phyloP scores from a whole-genome alignment of 2,797 vertebrate species.

The Syndactyla subalaris region DNA sequence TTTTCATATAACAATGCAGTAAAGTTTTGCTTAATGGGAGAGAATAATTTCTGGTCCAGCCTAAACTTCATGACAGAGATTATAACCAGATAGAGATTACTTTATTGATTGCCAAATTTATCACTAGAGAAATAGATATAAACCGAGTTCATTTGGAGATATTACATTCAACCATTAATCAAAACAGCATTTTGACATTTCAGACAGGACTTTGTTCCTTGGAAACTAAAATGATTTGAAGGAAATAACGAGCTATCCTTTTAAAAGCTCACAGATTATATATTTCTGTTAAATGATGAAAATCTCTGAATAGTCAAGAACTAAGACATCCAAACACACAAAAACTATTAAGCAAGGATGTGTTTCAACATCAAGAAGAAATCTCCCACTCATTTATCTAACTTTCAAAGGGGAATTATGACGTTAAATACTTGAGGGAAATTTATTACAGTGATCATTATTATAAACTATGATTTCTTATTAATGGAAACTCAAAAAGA shows the following conservation, averaged over 20 bases:
- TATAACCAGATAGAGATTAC: background rate
- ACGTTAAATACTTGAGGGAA: background rate
- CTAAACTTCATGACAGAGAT: background rate
- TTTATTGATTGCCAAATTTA: constrained; percentile 8
- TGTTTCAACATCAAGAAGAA: constrained; percentile 16
- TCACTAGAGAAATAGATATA: background rate
- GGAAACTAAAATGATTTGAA: background rate
- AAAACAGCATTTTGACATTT: background rate
- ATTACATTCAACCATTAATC: background rate
- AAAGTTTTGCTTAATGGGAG: background rate
- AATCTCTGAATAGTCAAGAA: background rate
- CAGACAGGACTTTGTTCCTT: background rate
- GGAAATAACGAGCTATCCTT: background rate
- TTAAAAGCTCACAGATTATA: background rate
- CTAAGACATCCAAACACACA: background rate
- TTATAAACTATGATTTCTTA: background rate
- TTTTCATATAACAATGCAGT: constrained; percentile 17
- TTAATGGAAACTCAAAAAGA: background rate
- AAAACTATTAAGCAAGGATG: constrained; percentile 5
- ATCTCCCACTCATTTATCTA: background rate
- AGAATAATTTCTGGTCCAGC: constrained; percentile 34
- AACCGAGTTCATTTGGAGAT: background rate
- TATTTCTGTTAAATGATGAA: background rate
- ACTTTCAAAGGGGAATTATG: constrained; percentile 11
- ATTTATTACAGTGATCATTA: background rate